Conservation (phyloP, 2,888 invertebrate genomes). For the Ochropleura plecta region DNA sequence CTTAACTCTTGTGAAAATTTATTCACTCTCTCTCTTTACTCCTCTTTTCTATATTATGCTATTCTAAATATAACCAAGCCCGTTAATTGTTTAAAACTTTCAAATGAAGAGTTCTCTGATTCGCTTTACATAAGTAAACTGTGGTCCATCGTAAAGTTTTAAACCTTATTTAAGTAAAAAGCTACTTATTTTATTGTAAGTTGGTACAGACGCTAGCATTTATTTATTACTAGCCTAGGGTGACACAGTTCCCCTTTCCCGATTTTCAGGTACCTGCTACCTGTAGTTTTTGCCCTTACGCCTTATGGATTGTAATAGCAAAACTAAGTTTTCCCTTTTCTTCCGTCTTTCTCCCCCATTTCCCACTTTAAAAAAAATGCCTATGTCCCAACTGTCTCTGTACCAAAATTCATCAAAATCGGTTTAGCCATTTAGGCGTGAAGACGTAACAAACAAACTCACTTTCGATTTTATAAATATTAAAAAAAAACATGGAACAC, state of each 20-base stretch:
- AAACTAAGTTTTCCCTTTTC: no score
- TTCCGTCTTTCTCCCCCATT: no score
- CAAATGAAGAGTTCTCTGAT: slow-evolving; percentile 48
- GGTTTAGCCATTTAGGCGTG: no score
- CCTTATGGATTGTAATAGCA: no score
- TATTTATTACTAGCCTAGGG: not conserved
- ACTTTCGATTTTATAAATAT: no score
- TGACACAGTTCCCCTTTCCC: no score
- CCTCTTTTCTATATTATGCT: slow-evolving; percentile 35
- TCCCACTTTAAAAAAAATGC: no score
- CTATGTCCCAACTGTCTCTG: no score
- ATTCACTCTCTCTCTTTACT: slow-evolving; percentile 27
- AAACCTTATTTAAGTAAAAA: slow-evolving; percentile 33
- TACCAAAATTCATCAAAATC: no score
- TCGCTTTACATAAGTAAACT: slow-evolving; percentile 40
- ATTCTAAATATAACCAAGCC: slow-evolving; percentile 44
- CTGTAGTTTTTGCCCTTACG: no score
- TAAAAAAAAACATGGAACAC: not conserved
- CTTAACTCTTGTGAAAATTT: slow-evolving; percentile 43
- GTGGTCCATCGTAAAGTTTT: slow-evolving; percentile 41
- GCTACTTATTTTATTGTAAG: slow-evolving; percentile 21
- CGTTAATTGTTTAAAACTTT: slow-evolving; percentile 61
- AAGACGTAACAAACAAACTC: no score
- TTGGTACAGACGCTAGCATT: not conserved
- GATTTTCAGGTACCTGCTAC: no score